Evolutionary conservation across 2,888 invertebrate species (phyloP).

Genomic region (Tenodera sinensis): DNA sequence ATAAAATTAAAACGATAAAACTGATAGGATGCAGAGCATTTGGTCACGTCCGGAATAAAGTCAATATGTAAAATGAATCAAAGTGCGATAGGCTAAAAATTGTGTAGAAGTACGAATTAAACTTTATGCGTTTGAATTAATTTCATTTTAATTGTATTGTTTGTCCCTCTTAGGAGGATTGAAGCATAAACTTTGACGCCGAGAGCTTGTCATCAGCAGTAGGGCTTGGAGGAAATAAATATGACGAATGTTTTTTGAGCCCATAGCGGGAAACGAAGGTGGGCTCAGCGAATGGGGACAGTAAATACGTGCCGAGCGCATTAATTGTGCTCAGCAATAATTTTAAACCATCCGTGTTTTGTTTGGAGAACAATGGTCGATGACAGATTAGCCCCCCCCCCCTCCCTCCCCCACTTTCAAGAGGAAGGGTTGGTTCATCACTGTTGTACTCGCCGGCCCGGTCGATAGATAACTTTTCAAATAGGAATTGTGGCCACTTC

Average conservation of each 20-base stretch:
- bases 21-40: too few relatives aligned
- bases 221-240: not conserved
- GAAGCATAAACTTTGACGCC: not conserved
- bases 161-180: not conserved
- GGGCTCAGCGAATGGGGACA: not conserved
- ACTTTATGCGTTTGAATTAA: not conserved
- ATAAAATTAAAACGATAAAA: too few relatives aligned
- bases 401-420: not conserved
- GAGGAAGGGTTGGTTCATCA: not conserved
- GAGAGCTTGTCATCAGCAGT: not conserved
- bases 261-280: not conserved
- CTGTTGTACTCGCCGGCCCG: not conserved
- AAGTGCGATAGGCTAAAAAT: too few relatives aligned
- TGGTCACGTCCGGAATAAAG: too few relatives aligned
- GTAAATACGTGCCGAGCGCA: not conserved
- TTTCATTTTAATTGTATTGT: too few relatives aligned
- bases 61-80: too few relatives aligned
- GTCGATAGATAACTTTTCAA: not conserved
- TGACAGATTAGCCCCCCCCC: not conserved
- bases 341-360: not conserved
- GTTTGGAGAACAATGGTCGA: not conserved
- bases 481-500: not conserved
- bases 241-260: not conserved
- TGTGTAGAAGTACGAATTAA: too few relatives aligned
- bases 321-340: not conserved